These are phyloP conservation scores for Chlorops oryzae DNA, from an alignment of 1,140 invertebrate species.

Conservation along the genomic window DNA sequence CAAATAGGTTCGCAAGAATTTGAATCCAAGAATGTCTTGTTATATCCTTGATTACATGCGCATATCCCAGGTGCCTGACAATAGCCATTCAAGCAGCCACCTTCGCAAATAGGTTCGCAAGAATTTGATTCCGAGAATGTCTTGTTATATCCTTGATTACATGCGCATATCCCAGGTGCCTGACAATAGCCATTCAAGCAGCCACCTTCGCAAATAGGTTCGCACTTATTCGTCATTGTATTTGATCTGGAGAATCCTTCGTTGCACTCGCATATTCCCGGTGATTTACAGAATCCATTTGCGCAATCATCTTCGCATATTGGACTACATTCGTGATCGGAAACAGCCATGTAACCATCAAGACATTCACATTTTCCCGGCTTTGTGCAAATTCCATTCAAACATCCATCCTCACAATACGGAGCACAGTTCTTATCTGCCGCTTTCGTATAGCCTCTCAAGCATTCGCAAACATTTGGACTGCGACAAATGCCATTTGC, in stretches of 20 bases:
- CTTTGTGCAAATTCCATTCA: constrained; percentile 51
- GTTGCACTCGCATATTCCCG: constrained; percentile 3
- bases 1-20: constrained; percentile 46
- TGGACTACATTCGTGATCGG: background rate
- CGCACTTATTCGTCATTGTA: constrained; percentile 35
- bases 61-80: constrained; percentile 53
- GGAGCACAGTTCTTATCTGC: constrained; percentile 12
- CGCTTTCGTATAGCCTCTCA: constrained; percentile 15
- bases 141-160: constrained; percentile 52
- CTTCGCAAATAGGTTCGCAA: constrained; percentile 43
- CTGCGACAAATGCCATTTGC: constrained; percentile 17
- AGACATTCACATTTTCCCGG: constrained; percentile 50
- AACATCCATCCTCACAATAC: constrained; percentile 52
- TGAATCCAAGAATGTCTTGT: background rate
- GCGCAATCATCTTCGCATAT: constrained; percentile 38
- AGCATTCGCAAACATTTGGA: constrained; percentile 48
- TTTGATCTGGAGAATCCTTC: constrained; percentile 36
- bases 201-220: constrained; percentile 28
- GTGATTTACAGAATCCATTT: background rate
- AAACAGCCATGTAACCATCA: background rate
- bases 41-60: constrained; percentile 28
- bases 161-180: constrained; percentile 52
- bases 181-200: constrained; percentile 52
- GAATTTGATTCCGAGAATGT: background rate
- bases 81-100: constrained; percentile 52